Evolutionary conservation across 2,797 vertebrate genomes (phyloP).

Genomic region (Harpagifer antarcticus): DNA sequence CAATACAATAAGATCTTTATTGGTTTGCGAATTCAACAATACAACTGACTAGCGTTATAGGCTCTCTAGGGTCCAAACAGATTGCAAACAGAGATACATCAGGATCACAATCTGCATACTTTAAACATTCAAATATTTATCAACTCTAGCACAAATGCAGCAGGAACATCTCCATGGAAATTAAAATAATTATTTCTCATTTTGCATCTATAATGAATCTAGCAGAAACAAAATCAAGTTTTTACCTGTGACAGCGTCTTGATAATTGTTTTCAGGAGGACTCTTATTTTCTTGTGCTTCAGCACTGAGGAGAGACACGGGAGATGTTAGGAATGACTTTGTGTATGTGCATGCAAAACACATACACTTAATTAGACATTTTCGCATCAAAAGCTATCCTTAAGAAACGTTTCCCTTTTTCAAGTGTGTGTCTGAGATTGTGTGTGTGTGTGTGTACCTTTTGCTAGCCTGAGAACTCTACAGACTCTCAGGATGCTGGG

Average conservation of each 20-base stretch:
- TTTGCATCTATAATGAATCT: not conserved
- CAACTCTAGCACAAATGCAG: not conserved
- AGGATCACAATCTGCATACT: not conserved
- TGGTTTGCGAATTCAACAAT: not conserved
- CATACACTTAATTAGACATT: not conserved
- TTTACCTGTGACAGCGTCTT: constrained; percentile 22
- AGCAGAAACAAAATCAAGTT: not conserved
- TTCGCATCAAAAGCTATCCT: not conserved
- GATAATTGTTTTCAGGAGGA: constrained; percentile 2
- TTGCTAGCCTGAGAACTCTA: constrained; percentile 28
- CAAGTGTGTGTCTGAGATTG: not conserved
- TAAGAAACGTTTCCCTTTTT: not conserved
- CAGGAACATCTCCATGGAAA: not conserved
- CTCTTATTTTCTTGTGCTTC: constrained; percentile 1
- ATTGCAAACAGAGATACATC: not conserved
- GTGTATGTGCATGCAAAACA: not conserved
- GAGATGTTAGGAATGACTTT: not conserved
- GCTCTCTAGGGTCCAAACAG: not conserved
- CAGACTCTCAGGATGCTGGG: constrained; percentile 27
- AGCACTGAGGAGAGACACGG: constrained; percentile 31
- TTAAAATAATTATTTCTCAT: not conserved
- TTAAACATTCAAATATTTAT: not conserved
- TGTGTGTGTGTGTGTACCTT: constrained; percentile 12
- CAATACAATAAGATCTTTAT: not conserved
- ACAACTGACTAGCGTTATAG: not conserved